These are phyloP conservation scores for Cephus spinipes DNA, from an alignment of 2,888 invertebrate species.

Conservation along the genomic window DNA sequence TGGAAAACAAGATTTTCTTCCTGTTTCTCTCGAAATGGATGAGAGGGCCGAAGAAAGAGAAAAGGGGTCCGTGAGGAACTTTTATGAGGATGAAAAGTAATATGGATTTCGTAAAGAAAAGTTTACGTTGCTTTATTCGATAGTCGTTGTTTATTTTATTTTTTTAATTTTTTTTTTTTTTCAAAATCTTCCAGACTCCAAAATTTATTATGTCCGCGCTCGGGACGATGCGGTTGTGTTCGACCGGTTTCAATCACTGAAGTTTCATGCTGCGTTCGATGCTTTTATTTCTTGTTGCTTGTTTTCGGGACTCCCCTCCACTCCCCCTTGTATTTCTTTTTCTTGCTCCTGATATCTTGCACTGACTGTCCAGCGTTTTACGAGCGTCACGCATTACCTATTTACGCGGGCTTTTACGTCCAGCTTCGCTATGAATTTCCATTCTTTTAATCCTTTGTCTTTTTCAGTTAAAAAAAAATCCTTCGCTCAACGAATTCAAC, in stretches of 20 bases:
- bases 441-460: neutral
- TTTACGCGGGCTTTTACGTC: too few relatives aligned
- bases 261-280: neutral
- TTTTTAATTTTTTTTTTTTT: too few relatives aligned
- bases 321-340: neutral
- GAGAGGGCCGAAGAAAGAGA: neutral
- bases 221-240: neutral
- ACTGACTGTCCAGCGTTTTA: too few relatives aligned
- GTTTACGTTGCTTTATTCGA: neutral
- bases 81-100: neutral
- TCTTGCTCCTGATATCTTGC: neutral
- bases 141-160: neutral
- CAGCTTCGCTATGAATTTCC: neutral
- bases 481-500: neutral
- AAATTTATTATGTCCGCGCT: neutral
- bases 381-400: too few relatives aligned
- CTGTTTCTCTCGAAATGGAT: neutral
- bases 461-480: neutral
- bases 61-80: neutral
- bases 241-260: neutral
- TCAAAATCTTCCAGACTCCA: neutral
- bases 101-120: neutral
- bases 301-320: neutral
- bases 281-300: neutral
- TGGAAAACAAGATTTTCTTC: neutral